These are phyloP conservation scores for Oreortyx pictus DNA, from an alignment of 2,797 vertebrate genomes.

Conservation along the genomic window DNA sequence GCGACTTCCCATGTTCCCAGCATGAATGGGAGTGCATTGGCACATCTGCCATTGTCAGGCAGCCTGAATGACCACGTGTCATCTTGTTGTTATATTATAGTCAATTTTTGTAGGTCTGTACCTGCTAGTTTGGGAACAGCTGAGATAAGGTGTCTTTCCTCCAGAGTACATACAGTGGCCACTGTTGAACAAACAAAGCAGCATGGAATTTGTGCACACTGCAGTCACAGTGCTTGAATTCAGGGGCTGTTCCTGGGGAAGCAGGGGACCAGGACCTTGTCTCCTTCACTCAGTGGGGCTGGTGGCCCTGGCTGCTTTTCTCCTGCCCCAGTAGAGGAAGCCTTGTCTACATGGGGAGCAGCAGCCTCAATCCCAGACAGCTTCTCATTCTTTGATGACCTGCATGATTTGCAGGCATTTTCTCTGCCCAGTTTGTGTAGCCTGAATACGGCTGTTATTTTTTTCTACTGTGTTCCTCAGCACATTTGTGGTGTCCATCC, in stretches of 20 bases:
- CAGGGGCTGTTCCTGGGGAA: rapidly evolving
- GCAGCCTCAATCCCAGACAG: not conserved
- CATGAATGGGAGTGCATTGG: rapidly evolving
- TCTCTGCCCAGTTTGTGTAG: not conserved
- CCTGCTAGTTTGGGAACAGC: not conserved
- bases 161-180: not conserved
- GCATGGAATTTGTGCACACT: not conserved
- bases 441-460: not conserved
- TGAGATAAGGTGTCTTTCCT: not conserved
- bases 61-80: not conserved
- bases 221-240: rapidly evolving
- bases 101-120: not conserved
- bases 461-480: not conserved
- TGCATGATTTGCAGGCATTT: not conserved
- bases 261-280: not conserved
- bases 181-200: not conserved
- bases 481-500: not conserved
- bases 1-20: not conserved
- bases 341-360: not conserved
- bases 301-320: not conserved
- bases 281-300: not conserved
- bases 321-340: not conserved
- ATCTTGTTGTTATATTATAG: not conserved
- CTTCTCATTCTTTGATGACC: not conserved
- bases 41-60: rapidly evolving